Evolutionary conservation across 2,888 invertebrate genomes (phyloP), one percentile per base, ranked within the genome.

Genomic region (Dimorphilus gyrociliatus): DNA sequence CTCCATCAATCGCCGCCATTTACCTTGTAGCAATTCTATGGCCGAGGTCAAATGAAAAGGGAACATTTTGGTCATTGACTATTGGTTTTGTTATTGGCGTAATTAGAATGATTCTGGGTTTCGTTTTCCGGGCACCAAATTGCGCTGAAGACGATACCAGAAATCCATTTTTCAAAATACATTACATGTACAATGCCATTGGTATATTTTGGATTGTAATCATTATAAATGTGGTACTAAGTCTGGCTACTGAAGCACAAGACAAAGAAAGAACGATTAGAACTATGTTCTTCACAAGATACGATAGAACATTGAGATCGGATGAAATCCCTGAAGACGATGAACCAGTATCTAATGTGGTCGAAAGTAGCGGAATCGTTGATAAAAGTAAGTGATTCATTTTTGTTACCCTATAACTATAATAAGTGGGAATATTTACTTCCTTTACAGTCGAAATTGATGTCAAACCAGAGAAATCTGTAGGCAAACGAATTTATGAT

Each of bases 1-100:
- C 63, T 4, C 61, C 63, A 5, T 63, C 63, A 4, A 56, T 61
- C 19, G 59, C 60, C 4, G 46, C 48, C 13, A 50, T 59, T 5
- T 61, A 56, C 34, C 23, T 52, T 2, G 19, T 54, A 29, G 55
- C 58, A 4, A 42, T 64, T 8, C 30, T 55, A 2, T 60, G 55
- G 53, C 39, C 34, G 17, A 33, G 58, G 25, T 42, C 48, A 32
- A 61, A 58, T 36, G 61, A 61, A 37, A 32, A 39, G 33, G 60
- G 55, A 8, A 59, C 57, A 16, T 62, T 64, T 38, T 52, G 50
- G 47, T 45, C 51, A 4, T 40, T 64, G 27, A 47, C 60, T 39
- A 24, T 39, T 5, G 63, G 63, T 10, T 44, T 60, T 21, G 15
- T 52, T 4, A 37, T 51, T 15, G 63, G 63, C 10, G 27, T 50